These are phyloP conservation scores for Stramonita haemastoma DNA, from an alignment of 2,888 invertebrate species.

Conservation along the genomic window DNA sequence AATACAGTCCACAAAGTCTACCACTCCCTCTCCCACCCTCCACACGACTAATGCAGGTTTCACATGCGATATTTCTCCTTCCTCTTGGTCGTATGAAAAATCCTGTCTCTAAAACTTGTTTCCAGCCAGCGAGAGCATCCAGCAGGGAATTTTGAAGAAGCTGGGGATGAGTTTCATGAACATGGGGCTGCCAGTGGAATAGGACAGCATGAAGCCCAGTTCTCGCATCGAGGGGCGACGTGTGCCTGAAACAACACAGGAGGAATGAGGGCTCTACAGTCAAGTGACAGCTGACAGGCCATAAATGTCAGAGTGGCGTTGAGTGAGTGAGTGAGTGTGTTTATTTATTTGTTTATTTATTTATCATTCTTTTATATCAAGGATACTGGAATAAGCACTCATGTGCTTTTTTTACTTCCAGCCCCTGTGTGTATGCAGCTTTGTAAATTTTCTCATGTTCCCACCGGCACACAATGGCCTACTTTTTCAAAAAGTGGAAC, in stretches of 20 bases:
- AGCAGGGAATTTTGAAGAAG: constrained; percentile 46
- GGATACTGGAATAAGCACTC: no score
- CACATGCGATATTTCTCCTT: background rate
- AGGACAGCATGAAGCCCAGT: constrained; percentile 25
- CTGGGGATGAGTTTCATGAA: constrained; percentile 41
- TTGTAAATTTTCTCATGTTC: no score
- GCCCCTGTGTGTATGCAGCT: background rate
- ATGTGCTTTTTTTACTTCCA: no score
- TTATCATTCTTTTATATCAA: no score
- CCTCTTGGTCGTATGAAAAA: background rate
- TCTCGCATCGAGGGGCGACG: constrained; percentile 35
- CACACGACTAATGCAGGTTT: background rate
- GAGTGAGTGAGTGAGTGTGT: background rate
- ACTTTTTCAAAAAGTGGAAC: no score
- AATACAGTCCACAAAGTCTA: background rate
- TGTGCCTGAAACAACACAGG: constrained; percentile 9
- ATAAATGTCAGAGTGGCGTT: background rate
- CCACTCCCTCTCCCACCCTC: background rate
- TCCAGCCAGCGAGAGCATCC: constrained; percentile 45
- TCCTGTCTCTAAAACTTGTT: constrained; percentile 45
- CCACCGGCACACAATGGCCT: no score
- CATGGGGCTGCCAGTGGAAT: constrained; percentile 9
- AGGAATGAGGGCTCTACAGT: background rate
- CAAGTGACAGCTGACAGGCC: background rate
- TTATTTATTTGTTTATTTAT: no score